Evolutionary conservation across 2,113 vertebrate genomes (phyloP), one percentile per base, ranked within the genome.

Genomic region (Corvus cornix): DNA sequence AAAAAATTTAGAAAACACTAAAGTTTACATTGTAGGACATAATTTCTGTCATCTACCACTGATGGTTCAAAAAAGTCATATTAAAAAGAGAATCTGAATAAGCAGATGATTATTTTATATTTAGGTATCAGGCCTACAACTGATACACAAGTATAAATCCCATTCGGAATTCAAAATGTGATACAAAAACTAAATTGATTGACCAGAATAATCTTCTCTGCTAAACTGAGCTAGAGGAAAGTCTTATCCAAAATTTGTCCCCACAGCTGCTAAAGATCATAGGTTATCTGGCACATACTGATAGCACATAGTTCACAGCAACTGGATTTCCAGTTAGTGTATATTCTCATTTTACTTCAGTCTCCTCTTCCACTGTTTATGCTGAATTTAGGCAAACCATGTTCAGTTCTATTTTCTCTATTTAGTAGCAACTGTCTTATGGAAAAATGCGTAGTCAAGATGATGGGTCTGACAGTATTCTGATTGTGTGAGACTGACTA

Each of bases 381-480:
- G 28, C 14, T 76, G 58, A 89, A 91, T 68, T 84, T 43, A 79
- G 67, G 31, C 58, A 89, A 95, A 78, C 49, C 37, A 37, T 9
- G 21, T 52, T 75, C 55, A 87, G 55, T 26, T 86, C 52, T 72
- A 8, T 87, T 87, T 84, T 95, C 73, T 87, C 55, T 72, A 31
- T 84, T 95, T 70, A 87, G 77, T 6, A 95, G 56, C 77, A 94
- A 72, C 52, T 15, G 9, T 64, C 60, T 93, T 17, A 82, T 0
- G 16, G 79, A 92, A 92, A 52, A 87, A 67, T 1, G 28, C 1
- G 0, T 53, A 72, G 75, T 28, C 2, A 44, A 75, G 77, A 77
- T 86, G 64, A 93, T 49, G 66, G 33, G n/a, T 87, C 89, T 95
- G 94, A 83, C 91, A 85, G 41, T 6, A 51, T 60, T 86, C 94